Evolutionary conservation across 1,140 invertebrate genomes (phyloP), one percentile per base, ranked within the genome.

Genomic region (Trichonephila clavipes): DNA sequence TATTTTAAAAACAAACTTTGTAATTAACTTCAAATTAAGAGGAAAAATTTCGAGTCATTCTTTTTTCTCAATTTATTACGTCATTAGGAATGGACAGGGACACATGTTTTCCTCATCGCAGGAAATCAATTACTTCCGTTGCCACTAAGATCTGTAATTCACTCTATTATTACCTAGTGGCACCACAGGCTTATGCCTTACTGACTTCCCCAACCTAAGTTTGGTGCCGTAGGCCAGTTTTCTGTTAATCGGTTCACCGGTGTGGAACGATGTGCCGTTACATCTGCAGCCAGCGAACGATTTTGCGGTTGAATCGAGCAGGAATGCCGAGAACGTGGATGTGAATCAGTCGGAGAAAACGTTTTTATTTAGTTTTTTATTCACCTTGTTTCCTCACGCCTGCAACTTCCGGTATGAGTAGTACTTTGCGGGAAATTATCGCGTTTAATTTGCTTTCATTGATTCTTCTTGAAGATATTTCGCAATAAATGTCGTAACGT

Each of bases 381-480:
- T 40, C 7, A 40, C 28, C 28, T 77, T 77, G 24, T 34, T 77
- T 77, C 72, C 72, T 34, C 34, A 77, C 28, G 72, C 72, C 28
- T 34, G 72, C 72, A 24, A 77, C 72, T 77, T 77, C 72, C 72
- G 72, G 72, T 77, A 77, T 77, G 28, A 77, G 34, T 77, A 34
- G 34, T 34, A 14, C 28, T 34, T 77, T 77, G 18, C 72, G 10
- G 66, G 14, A 24, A 69, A 28, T 69, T 40, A 28, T 69, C 14
- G 24, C 18, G 66, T 69, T 66, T 66, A 66, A n/a, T 24, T 66
- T 66, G 10, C 21, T 51, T 51, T 7, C 51, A 51, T 10, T 51
- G 51, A 51, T 51, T 51, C 51, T 51, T 51, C 7, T 10, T 51
- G 5, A 51, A 7, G 51, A 51, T 51, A 51, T 51, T 51, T 51